Base-by-base conservation (phyloP, 2,888 invertebrate genomes). In the Willowsia nigromaculata region DNA sequence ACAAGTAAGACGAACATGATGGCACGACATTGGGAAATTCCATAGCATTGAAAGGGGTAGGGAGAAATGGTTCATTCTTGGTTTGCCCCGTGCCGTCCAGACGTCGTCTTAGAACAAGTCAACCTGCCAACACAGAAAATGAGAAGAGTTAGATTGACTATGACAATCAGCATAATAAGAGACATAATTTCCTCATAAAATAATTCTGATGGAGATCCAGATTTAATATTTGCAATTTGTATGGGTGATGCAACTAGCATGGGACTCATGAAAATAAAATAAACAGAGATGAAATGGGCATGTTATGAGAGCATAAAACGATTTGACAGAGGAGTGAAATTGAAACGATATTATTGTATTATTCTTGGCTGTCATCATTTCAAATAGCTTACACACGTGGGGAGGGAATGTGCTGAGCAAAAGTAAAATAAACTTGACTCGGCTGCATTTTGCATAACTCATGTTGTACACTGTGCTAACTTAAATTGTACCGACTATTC, bases 81-180 rank as follows among this genome's bases (percentile, higher is more conserved):
- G 6, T 18, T 59, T 59, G 7, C 27, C 22, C 11, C 4, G 22
- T 53, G 53, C 7, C 53, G 53, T 53, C 53, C 53, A 13, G 4
- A 5, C 53, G n/a, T 22, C 53, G 53, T 53, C 53, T 18, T 7
- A 53, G 53, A 53, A 25, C 25, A 25, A 59, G 37, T 6, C 33
- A 68, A 68, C 68, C 68, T 68, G 68, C 68, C 68, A 71, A 71
- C 37, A 37, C 22, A n/a, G 43, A 43, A 71, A 71, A 71, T 40
- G 40, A 43, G 43, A 71, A 71, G 43, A 22, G 40, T 40, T 71
- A 71, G 43, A 43, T 71, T 71, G 71, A 43, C 71, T 40, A 71
- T n/a, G 1, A 15, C 71, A 71, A 71, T 43, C 71, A 43, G 22
- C 43, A 25, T 40, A 71, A 27, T 62, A 62, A 62, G 1, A 30